Evolutionary conservation across 2,797 vertebrate species (phyloP), one percentile per base, ranked within the genome.

Genomic region (Alca torda): DNA sequence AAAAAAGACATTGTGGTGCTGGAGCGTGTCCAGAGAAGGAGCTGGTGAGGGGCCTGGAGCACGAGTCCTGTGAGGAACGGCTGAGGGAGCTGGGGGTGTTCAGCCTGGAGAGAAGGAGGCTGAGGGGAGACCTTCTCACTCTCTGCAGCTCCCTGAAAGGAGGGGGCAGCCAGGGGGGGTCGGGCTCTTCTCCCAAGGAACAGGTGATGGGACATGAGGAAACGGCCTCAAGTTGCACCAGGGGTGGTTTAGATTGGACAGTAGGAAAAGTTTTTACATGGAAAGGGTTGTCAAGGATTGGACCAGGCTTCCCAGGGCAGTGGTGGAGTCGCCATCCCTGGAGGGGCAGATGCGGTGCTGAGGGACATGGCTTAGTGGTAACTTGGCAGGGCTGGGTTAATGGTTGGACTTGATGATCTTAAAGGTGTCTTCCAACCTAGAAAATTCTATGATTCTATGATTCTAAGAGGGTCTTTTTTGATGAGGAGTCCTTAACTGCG

Each of bases 251-350:
- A 20, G 56, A 9, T 15, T 23, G 33, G 56, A 14, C 6, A n/a
- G 23, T 6, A 6, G 33, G 33, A 5, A 57, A 21, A 15, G 5
- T 26, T 9, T 51, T 2, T 26, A 2, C 25, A 26, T 6, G 2
- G 50, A 26, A 51, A 51, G 14, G 2, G 50, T 23, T 48, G 21
- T 23, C 11, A 48, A 23, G 30, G 17, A 7, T n/a, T 57, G 33
- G 56, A 6, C 14, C 5, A n/a, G 20, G 54, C 54, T 57, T 19
- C 56, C 56, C 56, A 57, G 56, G 56, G 33, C 33, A 59, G 56
- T 15, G 33, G 56, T 24, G 21, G 56, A n/a, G 21, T 35, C 21
- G 3, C 56, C 56, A 59, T 35, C 56, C 33, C 56, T 59, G 56
- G 21, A 59, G 33, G 56, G 3, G 31, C 5, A 56, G 54, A 33